Conservation (phyloP, 2,113 vertebrate species). For the Notothenia rossii region DNA sequence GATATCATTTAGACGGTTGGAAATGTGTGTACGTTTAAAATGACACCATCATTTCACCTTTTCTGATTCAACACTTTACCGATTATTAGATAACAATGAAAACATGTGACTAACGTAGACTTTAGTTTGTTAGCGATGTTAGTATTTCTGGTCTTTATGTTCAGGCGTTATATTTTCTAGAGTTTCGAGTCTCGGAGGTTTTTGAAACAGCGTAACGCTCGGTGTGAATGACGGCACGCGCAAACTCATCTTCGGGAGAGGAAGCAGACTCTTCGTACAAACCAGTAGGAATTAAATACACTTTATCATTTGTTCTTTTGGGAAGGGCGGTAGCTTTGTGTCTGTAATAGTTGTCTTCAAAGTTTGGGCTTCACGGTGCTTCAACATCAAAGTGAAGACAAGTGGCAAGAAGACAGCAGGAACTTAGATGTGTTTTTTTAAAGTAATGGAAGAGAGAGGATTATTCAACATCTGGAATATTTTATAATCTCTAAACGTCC, state of each 20-base stretch:
- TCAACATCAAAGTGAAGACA: not conserved
- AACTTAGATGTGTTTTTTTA: too few species aligned
- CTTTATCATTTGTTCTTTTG: not conserved
- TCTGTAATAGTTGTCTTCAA: too few species aligned
- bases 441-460: too few species aligned
- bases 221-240: slow-evolving; percentile 17
- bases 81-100: too few species aligned
- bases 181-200: not conserved
- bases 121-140: too few species aligned
- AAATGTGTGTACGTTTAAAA: not conserved
- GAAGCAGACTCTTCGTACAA: slow-evolving; percentile 20
- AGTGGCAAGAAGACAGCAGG: too few species aligned
- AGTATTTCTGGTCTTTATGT: not conserved
- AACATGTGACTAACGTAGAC: too few species aligned
- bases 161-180: not conserved
- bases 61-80: not conserved
- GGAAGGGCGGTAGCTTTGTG: too few species aligned
- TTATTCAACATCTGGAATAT: too few species aligned
- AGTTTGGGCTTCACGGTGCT: not conserved
- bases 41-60: not conserved
- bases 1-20: too few species aligned
- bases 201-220: not conserved
- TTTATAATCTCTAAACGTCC: too few species aligned
- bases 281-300: slow-evolving; percentile 9
- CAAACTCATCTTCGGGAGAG: slow-evolving; percentile 34